These are phyloP conservation scores for Xestia c-nigrum DNA, from an alignment of 2,888 invertebrate genomes.

Conservation along the genomic window DNA sequence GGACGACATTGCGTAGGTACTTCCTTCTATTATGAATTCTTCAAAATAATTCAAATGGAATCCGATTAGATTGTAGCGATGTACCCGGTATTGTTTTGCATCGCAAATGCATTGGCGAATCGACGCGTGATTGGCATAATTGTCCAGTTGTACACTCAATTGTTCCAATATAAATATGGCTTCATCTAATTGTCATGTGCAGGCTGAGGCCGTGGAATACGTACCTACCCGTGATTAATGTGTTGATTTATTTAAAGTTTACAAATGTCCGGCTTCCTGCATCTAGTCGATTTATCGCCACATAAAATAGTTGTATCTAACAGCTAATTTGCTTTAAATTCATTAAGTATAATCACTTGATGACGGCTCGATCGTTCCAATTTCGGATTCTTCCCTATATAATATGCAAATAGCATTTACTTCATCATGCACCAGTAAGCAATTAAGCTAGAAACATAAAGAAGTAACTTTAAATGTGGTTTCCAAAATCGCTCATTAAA, in stretches of 20 bases:
- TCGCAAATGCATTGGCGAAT: slow-evolving; percentile 73
- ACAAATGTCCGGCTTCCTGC: slow-evolving; percentile 56
- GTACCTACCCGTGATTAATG: slow-evolving; percentile 49
- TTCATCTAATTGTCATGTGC: slow-evolving; percentile 75
- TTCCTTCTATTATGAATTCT: slow-evolving; percentile 55
- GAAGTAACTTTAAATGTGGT: neutral
- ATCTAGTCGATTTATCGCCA: slow-evolving; percentile 8
- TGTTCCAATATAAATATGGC: slow-evolving; percentile 75
- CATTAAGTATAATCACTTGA: neutral
- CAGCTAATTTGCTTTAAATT: slow-evolving; percentile 11
- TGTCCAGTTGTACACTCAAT: slow-evolving; percentile 73
- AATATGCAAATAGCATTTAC: neutral
- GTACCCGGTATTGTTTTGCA: slow-evolving; percentile 67
- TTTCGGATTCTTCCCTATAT: neutral
- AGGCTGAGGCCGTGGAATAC: slow-evolving; percentile 41
- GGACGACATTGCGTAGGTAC: slow-evolving; percentile 27
- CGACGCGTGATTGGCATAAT: slow-evolving; percentile 79
- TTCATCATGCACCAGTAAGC: neutral
- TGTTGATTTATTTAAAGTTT: slow-evolving; percentile 47
- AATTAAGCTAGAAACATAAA: neutral
- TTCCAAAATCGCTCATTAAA: slow-evolving; percentile 25
- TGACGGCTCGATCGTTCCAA: neutral
- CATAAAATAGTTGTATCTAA: neutral
- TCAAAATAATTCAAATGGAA: slow-evolving; percentile 62
- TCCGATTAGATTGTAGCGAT: slow-evolving; percentile 61